A percentile compares a stretch with the other conserved stretches of the same genome.
Evolutionary conservation across 2,888 invertebrate species (phyloP).

Genomic region (Nomada lathburiana): DNA sequence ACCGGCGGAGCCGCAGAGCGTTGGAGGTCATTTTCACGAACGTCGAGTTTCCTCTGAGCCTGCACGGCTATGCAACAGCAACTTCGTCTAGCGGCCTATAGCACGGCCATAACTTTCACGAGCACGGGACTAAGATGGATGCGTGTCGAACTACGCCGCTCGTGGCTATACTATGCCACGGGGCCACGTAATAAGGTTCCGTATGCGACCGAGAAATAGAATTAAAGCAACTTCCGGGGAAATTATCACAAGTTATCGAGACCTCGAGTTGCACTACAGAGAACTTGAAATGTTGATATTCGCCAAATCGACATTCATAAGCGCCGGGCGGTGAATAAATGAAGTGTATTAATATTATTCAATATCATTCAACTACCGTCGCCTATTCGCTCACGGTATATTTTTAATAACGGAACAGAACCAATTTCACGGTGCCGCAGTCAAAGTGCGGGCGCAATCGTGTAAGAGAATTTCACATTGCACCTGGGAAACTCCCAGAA

Average conservation of each 20-base stretch:
- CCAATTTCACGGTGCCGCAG: not conserved
- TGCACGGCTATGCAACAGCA: not conserved
- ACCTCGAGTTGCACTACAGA: not conserved
- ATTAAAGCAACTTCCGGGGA: conserved; percentile 62
- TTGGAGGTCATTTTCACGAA: conserved; percentile 15
- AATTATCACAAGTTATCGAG: conserved; percentile 60
- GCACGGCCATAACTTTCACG: conserved; percentile 36
- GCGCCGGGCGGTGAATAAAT: not conserved
- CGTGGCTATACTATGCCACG: conserved; percentile 36
- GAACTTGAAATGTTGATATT: not conserved
- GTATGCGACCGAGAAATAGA: conserved; percentile 58
- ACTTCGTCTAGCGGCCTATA: not conserved
- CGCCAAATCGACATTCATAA: not conserved
- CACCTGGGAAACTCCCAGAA: conserved; percentile 34
- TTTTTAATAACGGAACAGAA: not conserved
- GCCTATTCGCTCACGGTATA: not conserved
- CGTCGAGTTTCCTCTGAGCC: not conserved
- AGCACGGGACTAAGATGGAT: conserved; percentile 56
- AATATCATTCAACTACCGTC: too few species aligned
- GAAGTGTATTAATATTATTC: too few species aligned
- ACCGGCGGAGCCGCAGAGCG: too few species aligned
- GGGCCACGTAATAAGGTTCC: conserved; percentile 58
- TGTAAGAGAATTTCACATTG: conserved; percentile 39
- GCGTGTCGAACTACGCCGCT: conserved; percentile 26
- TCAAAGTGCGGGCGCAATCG: conserved; percentile 10